Evolutionary conservation across 1,140 invertebrate genomes (phyloP), one percentile per base, ranked within the genome.

Genomic region (Plectrocnemia conspersa): DNA sequence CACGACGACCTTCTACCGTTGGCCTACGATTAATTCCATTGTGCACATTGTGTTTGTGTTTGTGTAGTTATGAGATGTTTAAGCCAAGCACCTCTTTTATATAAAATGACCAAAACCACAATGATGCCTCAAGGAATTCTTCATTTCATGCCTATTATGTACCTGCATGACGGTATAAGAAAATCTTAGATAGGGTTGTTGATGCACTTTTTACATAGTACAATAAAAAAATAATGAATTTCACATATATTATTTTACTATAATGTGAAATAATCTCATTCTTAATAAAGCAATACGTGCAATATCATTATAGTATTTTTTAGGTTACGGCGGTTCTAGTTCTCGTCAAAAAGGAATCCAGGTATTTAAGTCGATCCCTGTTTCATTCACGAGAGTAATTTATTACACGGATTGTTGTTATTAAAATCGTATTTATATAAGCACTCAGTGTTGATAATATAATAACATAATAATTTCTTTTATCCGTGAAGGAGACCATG

Each of bases 101-200:
- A 48, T 53, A 47, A 53, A 58, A 53, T 53, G 44, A 50, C 32
- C 27, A 19, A 58, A 58, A 58, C 56, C 50, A 52, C 56, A 54
- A 58, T 42, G 45, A 54, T 58, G 42, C 45, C 35, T 54, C 42
- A 40, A 58, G 56, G 56, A 58, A 58, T 58, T 58, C 56, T 36
- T 58, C 56, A 58, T 58, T 58, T 58, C 56, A 58, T 58, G 56
- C 50, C 25, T 58, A 53, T 58, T 58, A 58, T 54, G 42, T 53
- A n/a, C 56, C 56, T 58, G 41, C 41, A 54, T 53, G 42, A 46
- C 49, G 29, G 52, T 52, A 57, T 44, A 45, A 52, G 40, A 50
- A 47, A 22, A 45, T 56, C 38, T 48, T 49, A 38, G 29, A 19
- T 29, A 48, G 54, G 35, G 54, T 24, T 25, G 24, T n/a, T n/a